Conservation (phyloP, 2,888 invertebrate species). For the Acleris sparsana region DNA sequence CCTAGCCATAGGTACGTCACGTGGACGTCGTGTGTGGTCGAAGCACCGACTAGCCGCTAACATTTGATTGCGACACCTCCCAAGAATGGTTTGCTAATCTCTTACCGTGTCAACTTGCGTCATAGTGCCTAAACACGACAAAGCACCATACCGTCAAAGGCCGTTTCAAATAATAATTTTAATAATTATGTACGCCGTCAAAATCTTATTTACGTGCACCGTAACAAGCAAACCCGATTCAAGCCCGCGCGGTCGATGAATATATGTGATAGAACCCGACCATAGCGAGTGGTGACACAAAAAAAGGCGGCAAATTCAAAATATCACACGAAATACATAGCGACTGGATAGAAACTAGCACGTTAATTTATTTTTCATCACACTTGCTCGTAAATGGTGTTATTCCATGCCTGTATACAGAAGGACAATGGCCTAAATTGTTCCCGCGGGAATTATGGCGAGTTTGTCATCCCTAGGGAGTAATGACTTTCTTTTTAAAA, state of each 20-base stretch:
- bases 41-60: slow-evolving; percentile 41
- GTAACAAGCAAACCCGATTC: neutral
- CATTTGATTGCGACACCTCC: slow-evolving; percentile 47
- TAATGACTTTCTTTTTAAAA: too few relatives aligned
- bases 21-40: slow-evolving; percentile 58
- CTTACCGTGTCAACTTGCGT: slow-evolving; percentile 58
- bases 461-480: too few relatives aligned
- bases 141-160: slow-evolving; percentile 26
- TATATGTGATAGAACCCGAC: neutral
- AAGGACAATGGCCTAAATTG: too few relatives aligned
- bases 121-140: slow-evolving; percentile 60
- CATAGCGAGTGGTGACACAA: too few relatives aligned
- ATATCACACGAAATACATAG: too few relatives aligned
- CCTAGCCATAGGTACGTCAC: slow-evolving; percentile 30
- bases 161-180: slow-evolving; percentile 8
- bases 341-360: too few relatives aligned
- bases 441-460: too few relatives aligned
- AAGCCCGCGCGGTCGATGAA: neutral
- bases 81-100: slow-evolving; percentile 51
- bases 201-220: too few relatives aligned
- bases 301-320: too few relatives aligned
- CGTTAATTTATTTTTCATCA: too few relatives aligned
- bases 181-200: neutral
- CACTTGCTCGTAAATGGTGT: too few relatives aligned
- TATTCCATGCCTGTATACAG: too few relatives aligned